Evolutionary conservation across 2,113 vertebrate species (phyloP), one percentile per base, ranked within the genome.

Genomic region (Paramisgurnus dabryanus): DNA sequence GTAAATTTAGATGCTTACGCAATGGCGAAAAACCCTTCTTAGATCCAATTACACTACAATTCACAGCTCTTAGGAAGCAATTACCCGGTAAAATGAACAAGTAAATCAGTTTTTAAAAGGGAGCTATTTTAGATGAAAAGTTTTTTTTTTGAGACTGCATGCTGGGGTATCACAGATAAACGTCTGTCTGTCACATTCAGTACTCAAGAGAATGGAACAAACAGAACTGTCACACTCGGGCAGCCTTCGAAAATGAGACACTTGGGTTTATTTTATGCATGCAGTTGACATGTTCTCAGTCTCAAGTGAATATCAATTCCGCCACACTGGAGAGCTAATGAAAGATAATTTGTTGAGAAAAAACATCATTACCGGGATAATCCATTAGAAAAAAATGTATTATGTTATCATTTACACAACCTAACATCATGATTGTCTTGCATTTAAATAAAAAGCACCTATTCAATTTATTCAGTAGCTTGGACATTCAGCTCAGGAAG

Each of bases 11-110:
- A 41, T 22, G 11, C 55, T 60, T 55, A 74, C 8, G 11, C 40
- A 60, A 27, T 13, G 3, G 50, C 10, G 10, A 9, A 12, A 3
- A 10, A 53, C 40, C 15, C 6, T 3, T 69, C 72, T 45, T 6
- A 57, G 43, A 41, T 41, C 7, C 79, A 68, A 58, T 60, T 72
- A 60, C 50, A 53, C 27, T 8, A 63, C 45, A 13, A 49, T 80
- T 70, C 65, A 67, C 53, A 58, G 57, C 57, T 41, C 9, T 79
- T 34, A 43, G 76, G 27, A 45, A 71, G 55, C 40, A 77, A 57
- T 72, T 22, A 69, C 34, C 18, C 7, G 17, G 53, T n/a, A 64
- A 81, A 43, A 53, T 43, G 39, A 64, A 27, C 40, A 47, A 71
- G 67, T 15, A 43, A 40, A 41, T 27, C 18, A 12, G 6, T 4